These are phyloP conservation scores for Drosophila bocki DNA, from an alignment of 1,140 invertebrate genomes.

Conservation along the genomic window DNA sequence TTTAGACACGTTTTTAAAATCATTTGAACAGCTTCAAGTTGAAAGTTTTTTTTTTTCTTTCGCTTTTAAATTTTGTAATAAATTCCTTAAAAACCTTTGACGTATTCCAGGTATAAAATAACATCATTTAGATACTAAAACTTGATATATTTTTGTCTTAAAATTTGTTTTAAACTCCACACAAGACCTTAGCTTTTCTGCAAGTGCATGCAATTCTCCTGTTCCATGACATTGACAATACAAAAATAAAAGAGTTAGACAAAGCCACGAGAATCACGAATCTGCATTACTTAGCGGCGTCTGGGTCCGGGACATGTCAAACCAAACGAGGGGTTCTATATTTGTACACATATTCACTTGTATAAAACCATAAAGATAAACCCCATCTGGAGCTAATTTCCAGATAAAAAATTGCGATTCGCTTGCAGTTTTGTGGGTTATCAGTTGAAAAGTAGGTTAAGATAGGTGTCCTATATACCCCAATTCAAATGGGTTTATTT, in stretches of 20 bases:
- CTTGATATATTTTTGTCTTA: no score
- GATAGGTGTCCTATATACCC: not conserved
- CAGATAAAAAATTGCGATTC: slow-evolving; percentile 4
- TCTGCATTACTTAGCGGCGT: slow-evolving; percentile 35
- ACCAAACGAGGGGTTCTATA: slow-evolving; percentile 1
- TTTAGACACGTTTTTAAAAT: no score
- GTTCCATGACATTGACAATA: slow-evolving; percentile 3
- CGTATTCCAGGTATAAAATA: no score
- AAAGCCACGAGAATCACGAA: slow-evolving; percentile 53
- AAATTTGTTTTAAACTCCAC: not conserved
- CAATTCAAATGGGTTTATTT: not conserved
- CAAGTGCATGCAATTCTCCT: slow-evolving; percentile 17
- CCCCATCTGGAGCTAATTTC: slow-evolving; percentile 9
- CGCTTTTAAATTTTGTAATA: no score
- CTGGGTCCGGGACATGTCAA: slow-evolving; percentile 36
- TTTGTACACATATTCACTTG: not conserved
- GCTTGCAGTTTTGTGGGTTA: slow-evolving; percentile 2
- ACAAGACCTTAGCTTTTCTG: slow-evolving; percentile 1
- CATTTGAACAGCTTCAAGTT: no score
- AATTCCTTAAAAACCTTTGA: no score
- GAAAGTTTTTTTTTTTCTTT: no score
- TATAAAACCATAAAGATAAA: slow-evolving; percentile 7
- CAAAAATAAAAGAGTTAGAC: slow-evolving; percentile 1
- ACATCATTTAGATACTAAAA: no score
- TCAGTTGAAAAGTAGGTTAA: not conserved